Evolutionary conservation across 23 tunicate genomes (phyloP).

Genomic region (Styela clava): DNA sequence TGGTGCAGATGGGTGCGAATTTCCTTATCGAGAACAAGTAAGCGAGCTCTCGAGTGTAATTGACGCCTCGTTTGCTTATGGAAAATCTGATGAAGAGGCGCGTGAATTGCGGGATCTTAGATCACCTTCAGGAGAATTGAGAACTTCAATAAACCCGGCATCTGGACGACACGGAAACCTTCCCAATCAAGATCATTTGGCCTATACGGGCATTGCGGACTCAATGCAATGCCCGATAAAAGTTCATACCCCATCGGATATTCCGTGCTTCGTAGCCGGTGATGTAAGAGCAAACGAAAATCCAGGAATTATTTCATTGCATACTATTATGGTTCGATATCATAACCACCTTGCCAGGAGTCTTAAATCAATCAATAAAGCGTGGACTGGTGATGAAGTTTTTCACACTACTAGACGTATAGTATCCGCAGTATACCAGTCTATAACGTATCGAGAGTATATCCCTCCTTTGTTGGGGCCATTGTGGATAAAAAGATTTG

Average conservation of each 20-base stretch:
- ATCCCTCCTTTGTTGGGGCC: constrained; percentile 65
- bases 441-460: constrained; percentile 68
- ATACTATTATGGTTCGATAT: constrained; percentile 62
- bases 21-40: constrained; percentile 53
- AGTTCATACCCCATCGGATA: constrained; percentile 44
- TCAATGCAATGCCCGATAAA: constrained; percentile 47
- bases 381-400: constrained; percentile 45
- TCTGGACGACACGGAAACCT: neutral
- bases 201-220: constrained; percentile 19
- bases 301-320: constrained; percentile 52
- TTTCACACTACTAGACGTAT: constrained; percentile 56
- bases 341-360: constrained; percentile 57
- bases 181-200: constrained; percentile 35
- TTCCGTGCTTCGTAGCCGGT: constrained; percentile 81
- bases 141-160: neutral
- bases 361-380: constrained; percentile 42
- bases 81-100: constrained; percentile 44
- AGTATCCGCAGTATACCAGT: constrained; percentile 58
- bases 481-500: constrained; percentile 47
- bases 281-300: constrained; percentile 80
- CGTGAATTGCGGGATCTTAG: constrained; percentile 37
- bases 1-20: constrained; percentile 5
- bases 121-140: constrained; percentile 16
- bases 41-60: constrained; percentile 59
- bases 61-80: constrained; percentile 71